Conservation (phyloP, 2,888 invertebrate species). For the Antheraea assamensis region DNA sequence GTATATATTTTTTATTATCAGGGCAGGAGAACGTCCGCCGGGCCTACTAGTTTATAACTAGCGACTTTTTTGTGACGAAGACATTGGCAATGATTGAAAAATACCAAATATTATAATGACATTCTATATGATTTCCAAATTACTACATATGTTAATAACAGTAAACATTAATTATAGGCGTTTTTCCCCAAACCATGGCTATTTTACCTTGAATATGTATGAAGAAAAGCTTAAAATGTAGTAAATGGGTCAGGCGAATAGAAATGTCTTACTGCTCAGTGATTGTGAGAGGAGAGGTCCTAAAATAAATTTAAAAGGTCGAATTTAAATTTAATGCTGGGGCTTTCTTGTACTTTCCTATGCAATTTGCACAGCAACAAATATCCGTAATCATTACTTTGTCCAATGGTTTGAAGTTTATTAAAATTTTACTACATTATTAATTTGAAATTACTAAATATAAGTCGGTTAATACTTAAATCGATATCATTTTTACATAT, state of each 20-base stretch:
- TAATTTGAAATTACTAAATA: no score
- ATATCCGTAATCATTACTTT: neutral
- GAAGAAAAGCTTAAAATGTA: constrained; percentile 46
- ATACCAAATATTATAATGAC: no score
- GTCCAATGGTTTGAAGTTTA: neutral
- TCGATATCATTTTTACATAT: neutral
- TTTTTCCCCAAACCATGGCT: neutral
- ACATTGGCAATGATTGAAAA: no score
- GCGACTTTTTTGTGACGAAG: no score
- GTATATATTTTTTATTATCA: no score
- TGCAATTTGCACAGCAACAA: neutral
- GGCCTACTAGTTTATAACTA: no score
- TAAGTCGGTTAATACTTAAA: no score
- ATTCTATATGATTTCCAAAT: no score
- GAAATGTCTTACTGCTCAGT: constrained; percentile 52
- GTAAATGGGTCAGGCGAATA: constrained; percentile 66
- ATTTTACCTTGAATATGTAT: constrained; percentile 33
- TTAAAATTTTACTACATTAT: neutral
- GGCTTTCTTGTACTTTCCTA: neutral
- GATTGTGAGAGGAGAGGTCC: constrained; percentile 56
- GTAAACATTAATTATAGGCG: neutral
- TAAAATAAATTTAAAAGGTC: constrained; percentile 77
- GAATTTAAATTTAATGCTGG: constrained; percentile 56
- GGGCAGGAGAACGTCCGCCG: no score
- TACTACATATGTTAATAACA: no score